Percentiles rank a stretch among this genome's conserved stretches.
phyloP scores from a whole-genome alignment of 2,113 vertebrate genomes.

The zebrafish (Danio rerio) region DNA sequence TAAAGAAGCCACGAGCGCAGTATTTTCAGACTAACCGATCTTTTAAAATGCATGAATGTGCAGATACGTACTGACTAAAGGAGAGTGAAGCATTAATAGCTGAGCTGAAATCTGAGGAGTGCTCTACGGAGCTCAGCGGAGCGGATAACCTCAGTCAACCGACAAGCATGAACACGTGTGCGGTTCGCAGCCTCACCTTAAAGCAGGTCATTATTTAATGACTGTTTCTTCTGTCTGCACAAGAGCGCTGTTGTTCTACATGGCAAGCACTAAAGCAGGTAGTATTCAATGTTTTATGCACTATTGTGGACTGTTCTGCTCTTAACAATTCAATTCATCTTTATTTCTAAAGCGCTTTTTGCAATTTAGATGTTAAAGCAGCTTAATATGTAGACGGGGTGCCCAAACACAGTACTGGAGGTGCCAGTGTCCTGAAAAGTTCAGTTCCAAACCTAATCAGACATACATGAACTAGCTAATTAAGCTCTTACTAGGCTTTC shows the following conservation, averaged over 20 bases:
- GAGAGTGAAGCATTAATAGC: neutral
- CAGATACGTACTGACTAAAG: neutral
- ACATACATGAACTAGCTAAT: no score
- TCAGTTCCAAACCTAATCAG: no score
- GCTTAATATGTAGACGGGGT: no score
- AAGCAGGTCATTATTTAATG: conserved; percentile 7
- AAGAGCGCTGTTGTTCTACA: neutral
- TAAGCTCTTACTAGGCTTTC: no score
- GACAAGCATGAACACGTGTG: conserved; percentile 13
- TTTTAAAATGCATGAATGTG: no score
- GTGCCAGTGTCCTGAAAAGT: no score
- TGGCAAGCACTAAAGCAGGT: neutral
- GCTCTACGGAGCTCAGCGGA: neutral
- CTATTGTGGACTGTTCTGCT: neutral
- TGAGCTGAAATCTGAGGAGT: neutral
- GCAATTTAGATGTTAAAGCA: no score
- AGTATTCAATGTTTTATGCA: neutral
- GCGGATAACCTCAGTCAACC: neutral
- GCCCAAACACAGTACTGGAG: no score
- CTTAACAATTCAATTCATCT: neutral
- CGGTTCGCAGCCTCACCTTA: neutral
- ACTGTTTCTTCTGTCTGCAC: neutral
- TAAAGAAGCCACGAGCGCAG: no score
- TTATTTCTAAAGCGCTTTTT: no score
- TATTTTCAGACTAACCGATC: no score